A percentile compares a stretch with the other conserved stretches of the same genome.
phyloP scores from a whole-genome alignment of 2,888 invertebrate species.

The Coecobrya sp. region DNA sequence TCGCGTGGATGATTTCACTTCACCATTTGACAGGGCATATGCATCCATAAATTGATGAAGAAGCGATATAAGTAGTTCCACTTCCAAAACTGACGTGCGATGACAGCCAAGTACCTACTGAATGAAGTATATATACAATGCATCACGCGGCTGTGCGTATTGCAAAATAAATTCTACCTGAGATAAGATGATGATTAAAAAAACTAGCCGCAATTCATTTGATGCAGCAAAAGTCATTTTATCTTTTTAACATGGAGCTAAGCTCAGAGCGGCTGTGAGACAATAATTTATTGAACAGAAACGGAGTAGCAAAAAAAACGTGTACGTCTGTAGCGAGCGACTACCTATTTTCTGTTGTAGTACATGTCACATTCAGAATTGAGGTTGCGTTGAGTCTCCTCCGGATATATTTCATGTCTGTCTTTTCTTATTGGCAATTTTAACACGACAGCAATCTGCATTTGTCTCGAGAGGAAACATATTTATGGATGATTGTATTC shows the following conservation, averaged over 20 bases:
- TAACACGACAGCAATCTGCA: background rate
- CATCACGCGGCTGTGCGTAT: background rate
- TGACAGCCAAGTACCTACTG: slow-evolving; percentile 19
- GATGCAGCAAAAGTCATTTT: slow-evolving; percentile 27
- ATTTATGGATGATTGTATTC: slow-evolving; percentile 80
- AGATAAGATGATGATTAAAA: background rate
- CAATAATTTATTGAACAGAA: slow-evolving; percentile 60
- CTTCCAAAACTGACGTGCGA: slow-evolving; percentile 56
- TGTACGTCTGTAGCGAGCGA: too few relatives aligned
- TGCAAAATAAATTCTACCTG: background rate
- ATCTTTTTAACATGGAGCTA: slow-evolving; percentile 37
- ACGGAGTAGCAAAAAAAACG: too few relatives aligned
- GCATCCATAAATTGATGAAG: background rate
- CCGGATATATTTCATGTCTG: slow-evolving; percentile 77
- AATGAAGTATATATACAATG: background rate
- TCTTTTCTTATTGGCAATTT: slow-evolving; percentile 31
- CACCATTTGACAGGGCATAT: background rate
- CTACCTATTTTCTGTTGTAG: background rate
- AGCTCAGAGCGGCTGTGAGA: slow-evolving; percentile 53
- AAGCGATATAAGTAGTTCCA: background rate
- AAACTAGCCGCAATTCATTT: slow-evolving; percentile 35
- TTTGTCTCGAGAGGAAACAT: slow-evolving; percentile 70
- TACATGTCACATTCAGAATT: background rate
- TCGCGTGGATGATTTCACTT: slow-evolving; percentile 71
- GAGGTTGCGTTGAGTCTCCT: slow-evolving; percentile 69